phyloP scores from a whole-genome alignment of 2,888 invertebrate species.

The Merodon equestris region DNA sequence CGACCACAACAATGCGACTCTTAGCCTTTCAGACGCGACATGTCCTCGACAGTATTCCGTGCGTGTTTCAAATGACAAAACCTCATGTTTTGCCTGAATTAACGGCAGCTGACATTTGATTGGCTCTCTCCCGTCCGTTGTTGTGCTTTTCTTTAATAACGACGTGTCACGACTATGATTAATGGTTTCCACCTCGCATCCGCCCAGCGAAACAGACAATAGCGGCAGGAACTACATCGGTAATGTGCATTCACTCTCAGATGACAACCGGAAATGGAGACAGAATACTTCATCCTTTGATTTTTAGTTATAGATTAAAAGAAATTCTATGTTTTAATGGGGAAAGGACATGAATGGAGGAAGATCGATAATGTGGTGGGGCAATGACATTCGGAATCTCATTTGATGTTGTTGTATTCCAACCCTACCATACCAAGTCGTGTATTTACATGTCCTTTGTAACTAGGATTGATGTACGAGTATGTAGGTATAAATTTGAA shows the following conservation, averaged over 20 bases:
- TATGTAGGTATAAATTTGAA: too few species aligned
- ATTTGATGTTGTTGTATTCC: too few species aligned
- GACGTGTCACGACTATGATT: conserved; percentile 38
- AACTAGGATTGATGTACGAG: not conserved
- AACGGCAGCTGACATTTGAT: conserved; percentile 41
- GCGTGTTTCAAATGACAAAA: conserved; percentile 4
- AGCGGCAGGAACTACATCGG: not conserved
- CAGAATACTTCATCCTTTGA: not conserved
- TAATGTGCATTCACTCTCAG: not conserved
- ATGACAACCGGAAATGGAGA: not conserved
- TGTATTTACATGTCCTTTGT: conserved; percentile 17
- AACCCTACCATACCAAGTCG: not conserved
- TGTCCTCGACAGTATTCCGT: not conserved
- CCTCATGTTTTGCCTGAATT: conserved; percentile 32
- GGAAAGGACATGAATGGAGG: not conserved
- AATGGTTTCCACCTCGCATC: conserved; percentile 19
- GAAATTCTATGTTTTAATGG: not conserved
- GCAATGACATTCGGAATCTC: conserved; percentile 27
- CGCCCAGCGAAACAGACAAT: not conserved
- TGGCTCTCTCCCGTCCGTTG: conserved; percentile 20
- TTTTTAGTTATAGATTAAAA: not conserved
- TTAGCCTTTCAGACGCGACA: conserved; percentile 22
- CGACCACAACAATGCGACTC: not conserved
- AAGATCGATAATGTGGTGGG: conserved; percentile 21
- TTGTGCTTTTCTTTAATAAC: conserved; percentile 15